phyloP scores from a whole-genome alignment of 2,113 vertebrate species.

The Callionymus lyra region DNA sequence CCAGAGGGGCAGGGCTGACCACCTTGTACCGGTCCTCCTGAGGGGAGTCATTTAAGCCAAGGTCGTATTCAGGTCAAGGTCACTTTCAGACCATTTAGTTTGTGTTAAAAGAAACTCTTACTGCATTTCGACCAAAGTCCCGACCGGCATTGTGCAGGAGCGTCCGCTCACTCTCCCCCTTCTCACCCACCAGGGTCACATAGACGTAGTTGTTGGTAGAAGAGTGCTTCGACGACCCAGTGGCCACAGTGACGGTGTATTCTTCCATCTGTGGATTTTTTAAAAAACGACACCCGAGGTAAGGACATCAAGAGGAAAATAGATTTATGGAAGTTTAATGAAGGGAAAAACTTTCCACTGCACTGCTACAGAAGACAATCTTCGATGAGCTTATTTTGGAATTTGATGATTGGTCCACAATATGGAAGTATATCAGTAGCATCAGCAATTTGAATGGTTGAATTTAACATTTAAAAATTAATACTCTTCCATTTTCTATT shows the following conservation, averaged over 20 bases:
- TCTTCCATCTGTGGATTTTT: conserved; percentile 47
- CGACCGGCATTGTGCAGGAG: conserved; percentile 29
- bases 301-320: too few relatives aligned
- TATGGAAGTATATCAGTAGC: too few relatives aligned
- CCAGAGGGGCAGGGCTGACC: conserved; percentile 28
- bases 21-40: conserved; percentile 42
- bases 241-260: conserved; percentile 72
- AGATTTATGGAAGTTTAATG: too few relatives aligned
- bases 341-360: too few relatives aligned
- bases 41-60: background rate
- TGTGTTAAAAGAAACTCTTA: conserved; percentile 42
- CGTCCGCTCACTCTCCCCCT: conserved; percentile 40
- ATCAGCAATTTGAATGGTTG: too few relatives aligned
- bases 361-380: too few relatives aligned
- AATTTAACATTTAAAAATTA: too few relatives aligned
- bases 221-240: conserved; percentile 66
- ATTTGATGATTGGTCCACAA: too few relatives aligned
- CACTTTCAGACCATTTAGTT: background rate
- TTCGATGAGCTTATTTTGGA: too few relatives aligned
- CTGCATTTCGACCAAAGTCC: conserved; percentile 60
- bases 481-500: too few relatives aligned
- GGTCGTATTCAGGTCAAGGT: too few relatives aligned
- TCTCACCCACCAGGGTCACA: conserved; percentile 40
- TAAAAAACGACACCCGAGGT: background rate
- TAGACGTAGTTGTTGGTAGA: conserved; percentile 67